Percentiles rank a stretch among this genome's conserved stretches.
Evolutionary conservation across 2,797 vertebrate genomes (phyloP).

Genomic region (Hoplostethus atlanticus): DNA sequence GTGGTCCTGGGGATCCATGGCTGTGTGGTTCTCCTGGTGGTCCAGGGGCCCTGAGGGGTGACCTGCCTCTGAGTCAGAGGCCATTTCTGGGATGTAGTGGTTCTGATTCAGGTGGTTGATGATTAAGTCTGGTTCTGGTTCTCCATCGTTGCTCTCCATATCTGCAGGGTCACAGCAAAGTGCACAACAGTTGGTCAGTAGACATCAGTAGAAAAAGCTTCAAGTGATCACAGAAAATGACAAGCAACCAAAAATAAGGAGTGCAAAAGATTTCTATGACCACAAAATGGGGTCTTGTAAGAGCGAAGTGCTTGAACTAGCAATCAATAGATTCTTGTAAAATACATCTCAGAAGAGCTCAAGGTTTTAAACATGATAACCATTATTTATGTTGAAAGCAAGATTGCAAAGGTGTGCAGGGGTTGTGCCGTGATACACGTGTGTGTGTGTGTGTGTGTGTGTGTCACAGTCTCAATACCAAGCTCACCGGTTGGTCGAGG

Average conservation of each 20-base stretch:
- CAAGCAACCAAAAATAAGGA: too few species aligned
- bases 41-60: slow-evolving; percentile 56
- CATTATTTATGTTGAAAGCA: not conserved
- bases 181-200: not conserved
- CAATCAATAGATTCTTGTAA: too few species aligned
- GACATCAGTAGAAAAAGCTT: too few species aligned
- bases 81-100: slow-evolving; percentile 72
- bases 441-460: too few species aligned
- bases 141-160: slow-evolving; percentile 79
- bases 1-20: slow-evolving; percentile 24
- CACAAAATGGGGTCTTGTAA: too few species aligned
- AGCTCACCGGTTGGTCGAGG: slow-evolving; percentile 74
- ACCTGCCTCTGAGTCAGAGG: slow-evolving; percentile 77
- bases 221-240: too few species aligned
- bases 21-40: slow-evolving; percentile 74
- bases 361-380: not conserved
- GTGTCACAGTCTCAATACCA: not conserved
- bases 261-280: too few species aligned
- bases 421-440: not conserved
- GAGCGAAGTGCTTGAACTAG: too few species aligned
- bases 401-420: not conserved
- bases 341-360: not conserved
- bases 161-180: slow-evolving; percentile 63
- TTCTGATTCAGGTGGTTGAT: slow-evolving; percentile 89
- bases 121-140: slow-evolving; percentile 80